Conservation (phyloP, 1,140 invertebrate species). For the Heliconius nattereri region DNA sequence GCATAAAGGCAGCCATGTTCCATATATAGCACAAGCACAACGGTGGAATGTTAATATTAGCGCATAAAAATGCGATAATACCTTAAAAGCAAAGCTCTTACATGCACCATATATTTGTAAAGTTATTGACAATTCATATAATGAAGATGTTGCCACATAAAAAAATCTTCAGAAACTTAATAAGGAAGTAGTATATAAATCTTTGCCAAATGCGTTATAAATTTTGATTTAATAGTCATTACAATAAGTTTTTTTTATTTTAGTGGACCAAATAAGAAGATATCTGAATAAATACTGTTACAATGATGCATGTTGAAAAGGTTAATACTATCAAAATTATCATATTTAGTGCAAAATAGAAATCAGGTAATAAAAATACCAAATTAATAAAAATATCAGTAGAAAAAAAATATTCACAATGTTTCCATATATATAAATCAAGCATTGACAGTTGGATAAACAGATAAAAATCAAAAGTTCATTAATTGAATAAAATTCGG, state of each 20-base stretch:
- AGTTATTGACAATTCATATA: background rate
- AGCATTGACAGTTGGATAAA: background rate
- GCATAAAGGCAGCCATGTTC: background rate
- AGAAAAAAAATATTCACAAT: background rate
- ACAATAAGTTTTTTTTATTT: background rate
- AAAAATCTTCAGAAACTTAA: background rate
- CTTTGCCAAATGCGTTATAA: background rate
- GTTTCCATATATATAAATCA: background rate
- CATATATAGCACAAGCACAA: background rate
- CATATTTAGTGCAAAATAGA: background rate
- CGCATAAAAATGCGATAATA: background rate
- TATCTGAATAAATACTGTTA: background rate
- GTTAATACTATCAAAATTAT: background rate
- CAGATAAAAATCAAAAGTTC: background rate
- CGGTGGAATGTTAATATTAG: too few species aligned
- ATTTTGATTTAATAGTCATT: background rate
- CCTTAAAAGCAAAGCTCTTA: background rate
- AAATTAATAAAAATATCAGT: too few species aligned
- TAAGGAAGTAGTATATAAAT: background rate
- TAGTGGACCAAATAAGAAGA: background rate
- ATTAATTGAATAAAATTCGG: background rate
- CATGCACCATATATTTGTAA: background rate
- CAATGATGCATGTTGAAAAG: background rate
- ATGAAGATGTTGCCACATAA: conserved; percentile 4
- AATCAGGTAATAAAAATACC: background rate